phyloP scores from a whole-genome alignment of 92 coral and sea anemone species.

The Epizoanthus illoricatus region DNA sequence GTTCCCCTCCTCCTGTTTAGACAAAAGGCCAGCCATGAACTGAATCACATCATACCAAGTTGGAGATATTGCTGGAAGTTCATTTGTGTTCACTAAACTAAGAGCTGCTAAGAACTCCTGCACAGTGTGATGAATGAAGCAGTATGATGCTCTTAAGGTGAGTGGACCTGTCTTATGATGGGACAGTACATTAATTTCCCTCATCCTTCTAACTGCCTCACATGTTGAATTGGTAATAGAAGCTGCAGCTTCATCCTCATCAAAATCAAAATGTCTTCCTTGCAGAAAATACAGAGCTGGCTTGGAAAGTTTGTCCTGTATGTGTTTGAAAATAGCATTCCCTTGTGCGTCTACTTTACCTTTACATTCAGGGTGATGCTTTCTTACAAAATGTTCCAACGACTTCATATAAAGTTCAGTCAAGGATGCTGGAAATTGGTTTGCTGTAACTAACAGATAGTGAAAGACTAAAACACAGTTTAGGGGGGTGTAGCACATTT shows the following conservation, averaged over 20 bases:
- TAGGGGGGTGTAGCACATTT: not conserved
- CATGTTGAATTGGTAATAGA: not conserved
- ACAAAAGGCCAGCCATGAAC: slow-evolving; percentile 40
- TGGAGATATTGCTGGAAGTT: slow-evolving; percentile 20
- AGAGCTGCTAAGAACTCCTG: slow-evolving; percentile 55
- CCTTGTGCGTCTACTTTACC: not conserved
- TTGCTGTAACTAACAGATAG: not conserved
- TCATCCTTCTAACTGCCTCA: not conserved
- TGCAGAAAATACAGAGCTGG: slow-evolving; percentile 5
- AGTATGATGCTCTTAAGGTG: not conserved
- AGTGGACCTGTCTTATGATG: not conserved
- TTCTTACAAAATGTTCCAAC: slow-evolving; percentile 1
- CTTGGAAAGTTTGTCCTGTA: not conserved
- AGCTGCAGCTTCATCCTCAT: not conserved
- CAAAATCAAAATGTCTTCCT: slow-evolving; percentile 21
- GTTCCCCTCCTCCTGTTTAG: slow-evolving; percentile 22
- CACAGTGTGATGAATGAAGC: slow-evolving; percentile 50
- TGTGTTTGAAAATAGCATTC: not conserved
- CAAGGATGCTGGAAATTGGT: not conserved
- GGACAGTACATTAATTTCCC: not conserved
- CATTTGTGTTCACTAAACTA: slow-evolving; percentile 34
- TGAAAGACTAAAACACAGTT: slow-evolving; percentile 39
- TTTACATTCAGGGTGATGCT: slow-evolving; percentile 17
- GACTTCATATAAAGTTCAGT: slow-evolving; percentile 4
- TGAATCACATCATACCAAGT: not conserved